Evolutionary conservation across 1,140 invertebrate genomes (phyloP).

Genomic region (Ceratina calcarata): DNA sequence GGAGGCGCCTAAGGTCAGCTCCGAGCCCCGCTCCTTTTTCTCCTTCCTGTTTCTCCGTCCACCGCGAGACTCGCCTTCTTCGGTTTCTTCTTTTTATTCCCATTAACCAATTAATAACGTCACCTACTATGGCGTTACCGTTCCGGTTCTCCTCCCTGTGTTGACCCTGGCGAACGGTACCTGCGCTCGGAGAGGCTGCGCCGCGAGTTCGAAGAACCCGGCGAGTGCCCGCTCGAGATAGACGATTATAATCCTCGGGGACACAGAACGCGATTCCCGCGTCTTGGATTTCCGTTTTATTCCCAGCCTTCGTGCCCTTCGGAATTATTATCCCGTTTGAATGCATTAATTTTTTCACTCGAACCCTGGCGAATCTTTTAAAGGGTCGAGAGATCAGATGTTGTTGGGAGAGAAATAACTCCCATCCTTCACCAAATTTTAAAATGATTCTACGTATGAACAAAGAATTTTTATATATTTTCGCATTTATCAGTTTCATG

Average conservation of each 20-base stretch:
- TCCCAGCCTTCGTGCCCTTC: too few species aligned
- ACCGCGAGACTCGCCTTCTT: conserved; percentile 18
- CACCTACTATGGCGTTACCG: conserved; percentile 70
- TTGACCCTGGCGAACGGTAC: conserved; percentile 71
- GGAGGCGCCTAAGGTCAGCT: conserved; percentile 58
- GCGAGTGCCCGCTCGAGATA: conserved; percentile 31
- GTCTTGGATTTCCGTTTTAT: conserved; percentile 1
- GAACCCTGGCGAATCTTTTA: too few species aligned
- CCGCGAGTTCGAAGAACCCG: conserved; percentile 54
- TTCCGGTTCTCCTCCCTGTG: conserved; percentile 68
- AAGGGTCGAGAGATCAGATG: too few species aligned
- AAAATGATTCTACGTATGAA: too few species aligned
- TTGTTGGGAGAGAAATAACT: too few species aligned
- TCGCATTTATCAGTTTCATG: too few species aligned
- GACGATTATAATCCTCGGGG: conserved; percentile 68
- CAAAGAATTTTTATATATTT: too few species aligned
- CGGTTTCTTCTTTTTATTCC: conserved; percentile 62
- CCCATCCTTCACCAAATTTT: too few species aligned
- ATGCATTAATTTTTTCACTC: too few species aligned
- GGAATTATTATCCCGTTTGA: too few species aligned
- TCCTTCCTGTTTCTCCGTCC: conserved; percentile 25
- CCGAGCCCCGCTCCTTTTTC: conserved; percentile 27
- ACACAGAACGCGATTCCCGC: conserved; percentile 54
- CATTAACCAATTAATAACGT: conserved; percentile 78
- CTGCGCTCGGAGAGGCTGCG: conserved; percentile 43